Base-by-base conservation (phyloP, 1,140 invertebrate genomes). In the Aphaenogaster floridana region DNA sequence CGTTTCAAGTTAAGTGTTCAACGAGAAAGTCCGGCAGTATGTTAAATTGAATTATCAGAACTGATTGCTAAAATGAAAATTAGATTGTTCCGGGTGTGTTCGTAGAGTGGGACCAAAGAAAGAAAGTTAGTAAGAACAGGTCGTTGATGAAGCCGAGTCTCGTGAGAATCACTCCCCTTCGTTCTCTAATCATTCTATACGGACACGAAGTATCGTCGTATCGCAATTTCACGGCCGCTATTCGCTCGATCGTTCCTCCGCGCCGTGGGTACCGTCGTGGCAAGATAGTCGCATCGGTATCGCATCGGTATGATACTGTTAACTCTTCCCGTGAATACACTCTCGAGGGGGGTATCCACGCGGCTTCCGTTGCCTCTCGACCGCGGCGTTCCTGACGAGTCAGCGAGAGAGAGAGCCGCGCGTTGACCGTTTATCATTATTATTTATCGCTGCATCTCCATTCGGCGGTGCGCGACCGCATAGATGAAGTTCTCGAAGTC, bases 171-270 rank as follows among this genome's bases (percentile, higher is more conserved):
- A 61, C 69, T 76, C n/a, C 80, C 36, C 28, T n/a, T 74, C 39
- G 39, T 86, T 61, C 66, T 89, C 89, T 83, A 87, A 89, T 89
- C 72, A 87, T 90, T 87, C 86, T 87, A 48, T 83, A 79, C 88
- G 59, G 88, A 61, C 88, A 61, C 88, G 86, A 84, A 85, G 86
- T 87, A 71, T 83, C 88, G 66, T 90, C 63, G 87, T 90, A 90
- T 85, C 88, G 86, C 89, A 88, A 90, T 90, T 90, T 90, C 88
- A 90, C 78, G 89, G 84, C 28, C 84, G 89, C 79, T 90, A 87
- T 87, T 90, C 72, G 66, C 85, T 68, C 72, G 89, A 90, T 90
- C 77, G 88, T 89, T 89, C 88, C 52, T 76, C 61, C 84, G 57
- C 63, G 50, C 78, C 88, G 89, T 90, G 89, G 88, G 89, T 90